Conservation (phyloP, 2,888 invertebrate species). For the Nezara viridula region DNA sequence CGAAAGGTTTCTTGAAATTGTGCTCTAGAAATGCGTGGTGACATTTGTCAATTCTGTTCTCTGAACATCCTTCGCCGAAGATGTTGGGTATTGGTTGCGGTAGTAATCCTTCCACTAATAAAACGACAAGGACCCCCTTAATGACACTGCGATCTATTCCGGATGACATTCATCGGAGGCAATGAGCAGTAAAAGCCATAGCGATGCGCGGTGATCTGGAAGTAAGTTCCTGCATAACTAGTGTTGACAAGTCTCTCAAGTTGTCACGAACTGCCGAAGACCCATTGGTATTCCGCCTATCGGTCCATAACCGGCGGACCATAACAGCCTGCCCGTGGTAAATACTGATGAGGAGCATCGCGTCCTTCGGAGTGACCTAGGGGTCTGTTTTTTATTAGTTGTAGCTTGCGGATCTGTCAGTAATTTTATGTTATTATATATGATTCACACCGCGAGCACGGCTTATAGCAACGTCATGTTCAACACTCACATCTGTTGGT, state of each 20-base stretch:
- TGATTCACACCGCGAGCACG: not conserved
- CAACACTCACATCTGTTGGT: not conserved
- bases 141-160: not conserved
- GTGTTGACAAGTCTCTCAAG: not conserved
- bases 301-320: not conserved
- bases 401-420: constrained; percentile 18
- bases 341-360: constrained; percentile 6
- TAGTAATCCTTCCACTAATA: not conserved
- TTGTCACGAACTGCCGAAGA: not conserved
- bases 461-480: not conserved
- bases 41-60: too few relatives aligned
- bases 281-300: constrained; percentile 5
- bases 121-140: not conserved
- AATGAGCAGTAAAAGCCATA: not conserved
- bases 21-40: too few relatives aligned
- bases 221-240: not conserved
- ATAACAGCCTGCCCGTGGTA: not conserved
- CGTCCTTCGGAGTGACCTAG: constrained; percentile 33
- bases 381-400: constrained; percentile 11
- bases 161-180: not conserved
- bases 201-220: not conserved
- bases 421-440: constrained; percentile 41
- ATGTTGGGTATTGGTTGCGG: not conserved
- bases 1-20: too few relatives aligned
- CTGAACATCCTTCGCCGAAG: too few relatives aligned